Evolutionary conservation across 2,888 invertebrate genomes (phyloP).

Genomic region (Lamellibrachia satsuma): DNA sequence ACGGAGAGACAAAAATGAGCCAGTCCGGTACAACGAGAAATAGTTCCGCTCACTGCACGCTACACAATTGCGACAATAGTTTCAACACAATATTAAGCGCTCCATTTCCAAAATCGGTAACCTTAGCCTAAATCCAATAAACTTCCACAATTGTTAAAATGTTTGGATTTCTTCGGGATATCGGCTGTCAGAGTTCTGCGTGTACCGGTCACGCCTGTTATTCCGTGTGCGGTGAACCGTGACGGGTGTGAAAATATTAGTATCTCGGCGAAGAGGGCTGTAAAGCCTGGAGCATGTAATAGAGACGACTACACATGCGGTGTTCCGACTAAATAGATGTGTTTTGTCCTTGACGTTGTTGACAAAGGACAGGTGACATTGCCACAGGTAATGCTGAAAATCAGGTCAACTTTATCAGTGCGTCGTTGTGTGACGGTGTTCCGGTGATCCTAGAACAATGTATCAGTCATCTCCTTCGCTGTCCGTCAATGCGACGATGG

Average conservation of each 20-base stretch:
- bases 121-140: background rate
- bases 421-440: no score
- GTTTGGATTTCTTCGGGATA: background rate
- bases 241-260: background rate
- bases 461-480: no score
- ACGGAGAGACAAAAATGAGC: no score
- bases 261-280: background rate
- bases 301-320: background rate
- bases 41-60: no score
- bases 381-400: background rate
- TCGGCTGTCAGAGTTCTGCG: background rate
- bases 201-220: background rate
- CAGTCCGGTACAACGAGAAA: no score
- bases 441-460: no score
- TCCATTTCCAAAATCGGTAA: background rate
- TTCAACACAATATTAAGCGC: no score
- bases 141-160: background rate
- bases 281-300: background rate
- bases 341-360: background rate
- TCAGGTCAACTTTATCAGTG: background rate
- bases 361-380: background rate
- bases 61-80: no score
- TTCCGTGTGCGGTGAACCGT: background rate
- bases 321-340: slow-evolving; percentile 17
- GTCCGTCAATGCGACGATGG: no score